Base-by-base conservation (phyloP, 2,113 vertebrate species). In the Halichoeres trimaculatus region DNA sequence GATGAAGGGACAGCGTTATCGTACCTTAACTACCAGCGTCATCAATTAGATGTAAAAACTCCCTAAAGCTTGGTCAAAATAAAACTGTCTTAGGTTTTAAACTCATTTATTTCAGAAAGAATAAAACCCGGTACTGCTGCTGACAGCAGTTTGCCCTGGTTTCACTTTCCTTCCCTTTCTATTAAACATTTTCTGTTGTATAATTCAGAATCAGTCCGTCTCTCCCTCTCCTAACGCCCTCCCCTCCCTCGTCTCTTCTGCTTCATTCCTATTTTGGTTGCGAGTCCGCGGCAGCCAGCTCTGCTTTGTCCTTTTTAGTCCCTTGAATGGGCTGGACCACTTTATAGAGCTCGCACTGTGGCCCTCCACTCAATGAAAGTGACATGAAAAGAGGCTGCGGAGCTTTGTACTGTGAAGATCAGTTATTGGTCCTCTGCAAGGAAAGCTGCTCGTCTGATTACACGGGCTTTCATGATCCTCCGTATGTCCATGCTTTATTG, bases 381-480 rank as follows among this genome's bases (percentile, higher is more conserved):
- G 89, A 95, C 90, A 95, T 95, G 92, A 95, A 95, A 95, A 93
- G 92, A 91, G 81, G 75, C 68, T 84, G 88, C 84, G 57, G 75
- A 89, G 92, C 93, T 94, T 95, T 95, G 93, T 94, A 93, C 90
- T 90, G 69, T 80, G 85, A 93, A 91, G 90, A 94, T 93, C 92
- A 93, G 90, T 94, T 93, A 92, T 87, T 80, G 78, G 85, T 65
- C 73, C 77, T 66, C 74, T 77, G 84, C 75, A 56, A 84, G 85
- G 81, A 90, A 85, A 87, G 89, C 82, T 83, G 54, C 56, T 73
- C 70, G 83, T 91, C 90, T 93, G 91, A 93, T 89, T 89, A 34
- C 75, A 81, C 85, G 48, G 68, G 85, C 93, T 94, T 94, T 94
- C 85, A 93, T 92, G 90, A 89, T 84, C 71, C 81, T 84, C 66